Evolutionary conservation across 1,140 invertebrate genomes (phyloP).

Genomic region (Achroia grisella): DNA sequence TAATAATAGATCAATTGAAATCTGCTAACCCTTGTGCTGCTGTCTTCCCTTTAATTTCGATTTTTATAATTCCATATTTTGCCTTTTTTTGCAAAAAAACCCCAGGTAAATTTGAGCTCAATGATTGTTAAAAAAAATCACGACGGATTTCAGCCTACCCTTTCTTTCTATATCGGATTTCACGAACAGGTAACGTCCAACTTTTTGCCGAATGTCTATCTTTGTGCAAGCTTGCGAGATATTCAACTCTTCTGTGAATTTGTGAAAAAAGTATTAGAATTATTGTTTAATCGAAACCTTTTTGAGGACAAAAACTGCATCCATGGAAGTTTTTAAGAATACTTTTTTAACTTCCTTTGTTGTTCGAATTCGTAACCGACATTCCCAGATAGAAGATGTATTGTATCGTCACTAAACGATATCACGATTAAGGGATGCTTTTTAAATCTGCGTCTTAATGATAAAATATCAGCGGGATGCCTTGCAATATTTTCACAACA

Average conservation of each 20-base stretch:
- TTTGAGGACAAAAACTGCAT: conserved; percentile 46
- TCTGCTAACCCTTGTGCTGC: conserved; percentile 59
- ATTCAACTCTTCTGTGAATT: conserved; percentile 59
- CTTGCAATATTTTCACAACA: conserved; percentile 57
- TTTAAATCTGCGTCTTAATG: conserved; percentile 56
- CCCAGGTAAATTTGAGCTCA: conserved; percentile 41
- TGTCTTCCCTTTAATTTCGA: conserved; percentile 61
- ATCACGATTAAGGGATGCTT: conserved; percentile 33
- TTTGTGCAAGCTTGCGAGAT: conserved; percentile 60
- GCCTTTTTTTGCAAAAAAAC: conserved; percentile 46
- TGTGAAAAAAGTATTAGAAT: conserved; percentile 46
- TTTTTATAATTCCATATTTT: conserved; percentile 49
- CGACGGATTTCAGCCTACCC: conserved; percentile 55
- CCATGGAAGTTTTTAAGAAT: conserved; percentile 49
- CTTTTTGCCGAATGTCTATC: conserved; percentile 51
- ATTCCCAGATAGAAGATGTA: conserved; percentile 60
- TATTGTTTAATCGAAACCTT: conserved; percentile 61
- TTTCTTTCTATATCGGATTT: conserved; percentile 67
- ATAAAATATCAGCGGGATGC: conserved; percentile 62
- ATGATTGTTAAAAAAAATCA: conserved; percentile 47
- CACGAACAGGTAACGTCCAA: conserved; percentile 66
- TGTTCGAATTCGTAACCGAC: conserved; percentile 54
- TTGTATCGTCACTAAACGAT: conserved; percentile 58
- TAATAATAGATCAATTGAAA: conserved; percentile 39
- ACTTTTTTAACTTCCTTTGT: conserved; percentile 66